phyloP scores from a whole-genome alignment of 2,797 vertebrate species.

The Peromyscus eremicus region DNA sequence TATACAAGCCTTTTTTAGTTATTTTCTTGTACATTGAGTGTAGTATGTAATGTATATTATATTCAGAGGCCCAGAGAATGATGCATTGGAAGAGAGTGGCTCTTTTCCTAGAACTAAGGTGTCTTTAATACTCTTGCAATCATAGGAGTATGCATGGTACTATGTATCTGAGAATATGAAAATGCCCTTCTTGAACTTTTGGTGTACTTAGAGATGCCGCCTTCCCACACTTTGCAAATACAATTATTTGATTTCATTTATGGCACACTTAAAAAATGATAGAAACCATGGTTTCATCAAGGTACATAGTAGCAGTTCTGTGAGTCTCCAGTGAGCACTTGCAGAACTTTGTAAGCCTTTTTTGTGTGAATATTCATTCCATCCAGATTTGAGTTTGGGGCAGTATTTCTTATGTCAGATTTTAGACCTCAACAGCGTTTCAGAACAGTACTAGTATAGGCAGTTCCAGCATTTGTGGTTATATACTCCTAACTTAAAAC shows the following conservation, averaged over 20 bases:
- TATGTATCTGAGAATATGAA: slow-evolving; percentile 17
- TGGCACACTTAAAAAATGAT: background rate
- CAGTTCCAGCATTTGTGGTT: background rate
- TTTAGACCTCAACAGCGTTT: background rate
- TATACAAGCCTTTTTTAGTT: background rate
- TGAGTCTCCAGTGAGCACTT: too few relatives aligned
- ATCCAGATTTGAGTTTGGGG: background rate
- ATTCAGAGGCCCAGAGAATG: background rate
- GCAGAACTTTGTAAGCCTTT: background rate
- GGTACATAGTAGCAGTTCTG: background rate
- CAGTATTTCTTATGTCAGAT: background rate
- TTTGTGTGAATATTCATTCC: background rate
- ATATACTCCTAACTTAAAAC: background rate
- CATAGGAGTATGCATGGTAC: background rate
- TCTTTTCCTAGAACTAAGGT: background rate
- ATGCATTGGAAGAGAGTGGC: background rate
- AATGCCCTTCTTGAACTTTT: background rate
- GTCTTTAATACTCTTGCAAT: background rate
- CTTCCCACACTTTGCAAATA: background rate
- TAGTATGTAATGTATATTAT: background rate
- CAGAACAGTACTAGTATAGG: background rate
- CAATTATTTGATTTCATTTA: background rate
- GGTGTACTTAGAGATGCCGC: background rate
- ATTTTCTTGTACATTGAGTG: background rate
- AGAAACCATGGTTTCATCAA: background rate